These are phyloP conservation scores for Caenorhabditis sinica DNA, from an alignment of 2,888 invertebrate genomes.

Conservation along the genomic window DNA sequence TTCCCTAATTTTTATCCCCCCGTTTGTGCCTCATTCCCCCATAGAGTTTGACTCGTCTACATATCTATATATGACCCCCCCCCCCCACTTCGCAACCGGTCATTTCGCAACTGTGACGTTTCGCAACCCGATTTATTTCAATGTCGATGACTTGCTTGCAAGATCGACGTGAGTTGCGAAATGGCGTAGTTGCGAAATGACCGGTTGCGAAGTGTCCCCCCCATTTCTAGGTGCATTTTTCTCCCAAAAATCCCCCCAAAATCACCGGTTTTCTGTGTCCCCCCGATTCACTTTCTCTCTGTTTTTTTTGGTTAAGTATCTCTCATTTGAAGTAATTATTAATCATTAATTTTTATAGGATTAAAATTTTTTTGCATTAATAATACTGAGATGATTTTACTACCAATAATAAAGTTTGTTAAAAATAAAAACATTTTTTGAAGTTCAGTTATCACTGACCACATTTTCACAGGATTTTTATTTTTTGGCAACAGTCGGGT, in stretches of 20 bases:
- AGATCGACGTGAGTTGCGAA: too few species aligned
- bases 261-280: slow-evolving; percentile 16
- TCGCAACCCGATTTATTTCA: too few species aligned
- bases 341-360: not conserved
- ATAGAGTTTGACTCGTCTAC: slow-evolving; percentile 39
- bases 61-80: too few species aligned
- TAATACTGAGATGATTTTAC: not conserved
- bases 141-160: too few species aligned
- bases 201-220: too few species aligned
- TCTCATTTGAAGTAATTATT: not conserved
- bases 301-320: not conserved
- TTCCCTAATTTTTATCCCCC: slow-evolving; percentile 7
- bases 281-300: slow-evolving; percentile 9
- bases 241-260: not conserved
- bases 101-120: too few species aligned
- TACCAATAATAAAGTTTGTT: not conserved
- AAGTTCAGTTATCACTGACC: slow-evolving; percentile 20
- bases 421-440: not conserved
- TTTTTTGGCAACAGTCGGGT: not conserved
- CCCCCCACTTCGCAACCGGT: too few species aligned
- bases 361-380: slow-evolving; percentile 6
- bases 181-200: too few species aligned
- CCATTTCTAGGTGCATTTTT: slow-evolving; percentile 28
- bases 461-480: not conserved
- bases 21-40: slow-evolving; percentile 1